Evolutionary conservation across 1,140 invertebrate genomes (phyloP).

Genomic region (Heliconius melpomene): DNA sequence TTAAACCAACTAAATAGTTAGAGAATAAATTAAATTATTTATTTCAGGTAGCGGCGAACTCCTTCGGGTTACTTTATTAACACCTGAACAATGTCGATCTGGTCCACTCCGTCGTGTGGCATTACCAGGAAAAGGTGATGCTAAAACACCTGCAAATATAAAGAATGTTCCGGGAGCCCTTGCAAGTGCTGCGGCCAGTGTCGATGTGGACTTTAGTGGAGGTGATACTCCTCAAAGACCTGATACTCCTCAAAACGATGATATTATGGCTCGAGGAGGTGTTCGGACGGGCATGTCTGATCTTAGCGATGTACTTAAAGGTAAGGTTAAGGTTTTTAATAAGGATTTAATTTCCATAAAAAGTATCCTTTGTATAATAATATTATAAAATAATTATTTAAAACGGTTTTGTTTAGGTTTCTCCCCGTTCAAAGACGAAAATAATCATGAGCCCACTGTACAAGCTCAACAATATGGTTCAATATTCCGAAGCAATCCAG

Average conservation of each 20-base stretch:
- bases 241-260: conserved; percentile 93
- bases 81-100: conserved; percentile 86
- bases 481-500: conserved; percentile 72
- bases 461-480: conserved; percentile 86
- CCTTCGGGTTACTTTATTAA: conserved; percentile 83
- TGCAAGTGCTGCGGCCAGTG: conserved; percentile 90
- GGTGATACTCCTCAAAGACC: conserved; percentile 88
- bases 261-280: conserved; percentile 84
- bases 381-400: background rate
- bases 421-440: conserved; percentile 86
- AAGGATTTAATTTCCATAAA: background rate
- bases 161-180: conserved; percentile 82
- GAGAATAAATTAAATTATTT: background rate
- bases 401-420: conserved; percentile 53
- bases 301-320: conserved; percentile 90
- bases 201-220: conserved; percentile 94
- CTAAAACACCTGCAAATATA: conserved; percentile 73
- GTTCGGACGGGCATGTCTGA: conserved; percentile 84
- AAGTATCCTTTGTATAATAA: too few species aligned
- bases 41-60: conserved; percentile 81
- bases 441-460: conserved; percentile 87
- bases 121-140: conserved; percentile 78
- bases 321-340: conserved; percentile 63
- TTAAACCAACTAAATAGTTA: background rate
- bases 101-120: conserved; percentile 77